Base-by-base conservation (phyloP, 2,113 vertebrate genomes). In the Tachycineta bicolor region DNA sequence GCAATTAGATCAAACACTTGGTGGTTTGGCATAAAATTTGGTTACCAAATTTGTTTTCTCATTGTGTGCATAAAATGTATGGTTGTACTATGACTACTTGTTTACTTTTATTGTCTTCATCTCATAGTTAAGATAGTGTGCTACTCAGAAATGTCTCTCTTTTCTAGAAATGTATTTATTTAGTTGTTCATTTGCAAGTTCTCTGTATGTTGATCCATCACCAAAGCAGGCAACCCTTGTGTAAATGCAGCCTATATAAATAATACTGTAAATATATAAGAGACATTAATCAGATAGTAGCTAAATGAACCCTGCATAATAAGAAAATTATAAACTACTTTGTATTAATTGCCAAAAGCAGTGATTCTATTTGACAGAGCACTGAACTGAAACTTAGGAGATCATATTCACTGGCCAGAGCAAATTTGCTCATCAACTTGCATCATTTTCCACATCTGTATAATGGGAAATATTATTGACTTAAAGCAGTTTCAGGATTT, bases 291-390 rank as follows among this genome's bases (percentile, higher is more conserved):
- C 79, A 83, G 88, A 71, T 58, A 80, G 53, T 86, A 77, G 86
- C 86, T 94, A 93, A 95, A 96, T 93, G 90, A 97, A 83, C 64
- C 43, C 50, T 93, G 79, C 67, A 77, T 92, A 95, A 93, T 92
- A 90, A 90, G 85, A 93, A 91, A 85, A 95, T 92, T 31, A 94
- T 83, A 90, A 97, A 94, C 67, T 91, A 65, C 70, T 87, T 90
- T 85, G 58, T 95, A 91, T 94, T 94, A 95, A 87, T 95, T 97
- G 78, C 85, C 91, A 85, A 91, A 93, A 87, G 23, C 11, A 31
- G 67, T 79, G 82, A 71, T 89, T 95, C 41, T 93, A 73, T 89
- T 94, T 87, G 92, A 93, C 67, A 83, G 67, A 91, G 67, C 82
- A 76, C 58, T 93, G 95, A 93, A 76, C 69, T 93, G 93, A 79